Base-by-base conservation (phyloP, 2,888 invertebrate genomes). In the Dexiosoma caninum region DNA sequence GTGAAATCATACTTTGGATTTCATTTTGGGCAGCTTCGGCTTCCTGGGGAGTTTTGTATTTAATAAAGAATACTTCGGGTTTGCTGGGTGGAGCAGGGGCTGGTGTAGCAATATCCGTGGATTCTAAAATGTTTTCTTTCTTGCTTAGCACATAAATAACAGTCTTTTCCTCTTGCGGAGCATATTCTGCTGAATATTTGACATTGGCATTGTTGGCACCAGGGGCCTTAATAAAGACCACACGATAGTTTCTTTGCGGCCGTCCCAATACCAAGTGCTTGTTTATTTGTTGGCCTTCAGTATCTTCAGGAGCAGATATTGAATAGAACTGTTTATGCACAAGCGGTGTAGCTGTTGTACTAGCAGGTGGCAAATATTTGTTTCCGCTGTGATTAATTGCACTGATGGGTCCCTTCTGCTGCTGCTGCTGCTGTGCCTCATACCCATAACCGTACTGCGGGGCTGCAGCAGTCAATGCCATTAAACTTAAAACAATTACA, bases 41-140 rank as follows among this genome's bases (percentile, higher is more conserved):
- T 86, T 90, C 90, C 46, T 90, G 88, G 10, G 88, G 86, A 44
- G 89, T 90, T 83, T 88, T 90, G 85, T 90, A 90, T 78, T 90
- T 90, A 82, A 90, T 88, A 83, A 90, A 90, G 90, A 89, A 90
- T 2, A 90, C 89, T 82, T 90, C 90, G 2, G 90, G 90, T 77
- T 90, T 90, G 84, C 88, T 88, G 80, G 90, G 87, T 78, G 87
- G 85, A 2, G 88, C 86, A 42, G 90, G 90, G 1, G 89, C 86
- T 4, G 89, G 90, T 2, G 88, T 88, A 19, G 86, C 89, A 84
- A 90, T 87, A 21, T 87, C 86, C 5, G 83, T 83, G 21, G 88
- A 87, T 79, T 89, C 84, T 81, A 90, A 53, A 74, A 88, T 88
- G 2, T 87, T 84, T 9, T 86, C 87, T 85, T 90, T 90, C 82